These are phyloP conservation scores for Mobula birostris DNA, from an alignment of 2,113 vertebrate genomes.

Conservation along the genomic window DNA sequence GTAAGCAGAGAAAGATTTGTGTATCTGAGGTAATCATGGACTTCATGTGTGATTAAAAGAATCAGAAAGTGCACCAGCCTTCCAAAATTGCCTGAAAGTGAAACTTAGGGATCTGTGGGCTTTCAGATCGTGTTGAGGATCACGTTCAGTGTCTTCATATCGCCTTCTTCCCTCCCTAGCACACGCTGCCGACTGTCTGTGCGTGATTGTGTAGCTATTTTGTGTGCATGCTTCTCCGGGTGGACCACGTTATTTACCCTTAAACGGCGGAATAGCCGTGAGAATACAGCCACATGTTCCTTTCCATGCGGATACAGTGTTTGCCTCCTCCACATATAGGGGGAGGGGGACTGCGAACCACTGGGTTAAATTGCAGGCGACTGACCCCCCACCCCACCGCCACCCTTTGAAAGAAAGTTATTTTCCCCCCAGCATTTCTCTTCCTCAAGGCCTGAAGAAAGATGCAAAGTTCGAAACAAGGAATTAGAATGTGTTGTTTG, in stretches of 20 bases:
- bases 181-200: too few species aligned
- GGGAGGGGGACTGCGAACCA: background rate
- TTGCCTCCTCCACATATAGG: background rate
- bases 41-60: background rate
- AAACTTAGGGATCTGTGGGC: background rate
- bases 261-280: too few species aligned
- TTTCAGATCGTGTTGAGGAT: background rate
- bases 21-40: background rate
- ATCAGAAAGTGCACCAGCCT: background rate
- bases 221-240: too few species aligned
- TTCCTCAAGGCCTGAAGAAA: background rate
- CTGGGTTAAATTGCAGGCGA: background rate
- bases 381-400: background rate
- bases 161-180: background rate
- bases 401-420: background rate
- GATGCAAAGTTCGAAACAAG: background rate
- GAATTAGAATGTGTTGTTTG: background rate
- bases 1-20: background rate
- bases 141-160: background rate
- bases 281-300: too few species aligned
- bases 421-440: too few species aligned
- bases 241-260: too few species aligned
- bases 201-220: too few species aligned
- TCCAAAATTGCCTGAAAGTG: background rate
- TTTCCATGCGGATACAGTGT: background rate